phyloP scores from a whole-genome alignment of 1,140 invertebrate species.

The Pectinophora gossypiella region DNA sequence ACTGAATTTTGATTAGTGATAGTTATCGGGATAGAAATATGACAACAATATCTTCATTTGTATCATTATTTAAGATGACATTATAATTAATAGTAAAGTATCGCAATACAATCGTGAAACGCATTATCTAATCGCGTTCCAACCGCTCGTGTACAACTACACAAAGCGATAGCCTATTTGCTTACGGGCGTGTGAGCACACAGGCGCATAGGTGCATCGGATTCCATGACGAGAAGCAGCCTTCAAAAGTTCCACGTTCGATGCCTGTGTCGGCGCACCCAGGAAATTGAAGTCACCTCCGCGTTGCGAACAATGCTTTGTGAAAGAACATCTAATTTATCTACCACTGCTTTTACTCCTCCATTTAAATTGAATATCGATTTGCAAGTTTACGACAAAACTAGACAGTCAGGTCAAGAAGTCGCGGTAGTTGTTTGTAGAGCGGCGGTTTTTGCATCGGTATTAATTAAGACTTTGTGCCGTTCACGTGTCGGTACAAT shows the following conservation, averaged over 20 bases:
- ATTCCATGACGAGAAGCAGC: conserved; percentile 47
- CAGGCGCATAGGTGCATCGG: conserved; percentile 55
- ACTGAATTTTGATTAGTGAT: too few relatives aligned
- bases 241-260: conserved; percentile 62
- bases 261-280: conserved; percentile 33
- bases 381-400: conserved; percentile 22
- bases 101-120: too few relatives aligned
- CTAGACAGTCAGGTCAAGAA: too few relatives aligned
- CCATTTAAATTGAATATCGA: conserved; percentile 68
- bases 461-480: too few relatives aligned
- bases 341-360: conserved; percentile 53
- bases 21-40: too few relatives aligned
- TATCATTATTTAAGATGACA: too few relatives aligned
- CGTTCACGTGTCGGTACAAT: too few relatives aligned
- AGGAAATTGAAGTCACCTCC: conserved; percentile 72
- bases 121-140: too few relatives aligned
- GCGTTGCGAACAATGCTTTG: conserved; percentile 64
- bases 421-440: too few relatives aligned
- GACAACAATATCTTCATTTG: too few relatives aligned
- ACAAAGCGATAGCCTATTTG: conserved; percentile 49
- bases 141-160: conserved; percentile 12
- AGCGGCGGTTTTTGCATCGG: too few relatives aligned
- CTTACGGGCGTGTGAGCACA: conserved; percentile 44
- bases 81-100: too few relatives aligned
- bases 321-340: conserved; percentile 71